These are phyloP conservation scores for Drosophila kikkawai DNA, from an alignment of 1,140 invertebrate genomes.

Conservation along the genomic window DNA sequence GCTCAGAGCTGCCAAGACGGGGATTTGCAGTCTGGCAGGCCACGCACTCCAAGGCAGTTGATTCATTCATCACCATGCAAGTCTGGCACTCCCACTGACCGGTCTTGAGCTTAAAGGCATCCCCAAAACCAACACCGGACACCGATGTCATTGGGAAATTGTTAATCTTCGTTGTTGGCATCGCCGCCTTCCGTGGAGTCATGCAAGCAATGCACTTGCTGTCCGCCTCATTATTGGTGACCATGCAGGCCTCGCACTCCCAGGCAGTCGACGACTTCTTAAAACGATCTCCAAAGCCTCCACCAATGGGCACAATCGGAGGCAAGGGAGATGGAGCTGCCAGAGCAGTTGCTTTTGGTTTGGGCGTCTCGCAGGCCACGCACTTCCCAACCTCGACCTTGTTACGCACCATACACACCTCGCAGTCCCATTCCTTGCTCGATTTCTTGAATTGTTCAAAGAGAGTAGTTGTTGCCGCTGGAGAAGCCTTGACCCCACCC, in stretches of 20 bases:
- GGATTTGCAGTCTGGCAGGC: constrained; percentile 84
- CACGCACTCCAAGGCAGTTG: constrained; percentile 86
- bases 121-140: constrained; percentile 83
- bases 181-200: constrained; percentile 23
- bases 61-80: constrained; percentile 88
- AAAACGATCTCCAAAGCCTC: constrained; percentile 86
- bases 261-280: constrained; percentile 86
- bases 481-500: too few relatives aligned
- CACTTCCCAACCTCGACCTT: constrained; percentile 86
- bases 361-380: constrained; percentile 87
- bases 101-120: constrained; percentile 86
- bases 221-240: constrained; percentile 87
- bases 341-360: not conserved
- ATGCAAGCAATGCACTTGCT: constrained; percentile 88
- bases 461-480: not conserved
- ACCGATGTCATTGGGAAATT: not conserved
- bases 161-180: not conserved
- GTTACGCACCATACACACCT: constrained; percentile 89
- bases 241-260: constrained; percentile 89
- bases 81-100: constrained; percentile 88
- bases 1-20: constrained; percentile 6
- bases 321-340: not conserved
- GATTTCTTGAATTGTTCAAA: constrained; percentile 85
- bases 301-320: not conserved
- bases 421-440: constrained; percentile 88